Evolutionary conservation across 1,140 invertebrate genomes (phyloP).

Genomic region (Aphelinus atriplicis): DNA sequence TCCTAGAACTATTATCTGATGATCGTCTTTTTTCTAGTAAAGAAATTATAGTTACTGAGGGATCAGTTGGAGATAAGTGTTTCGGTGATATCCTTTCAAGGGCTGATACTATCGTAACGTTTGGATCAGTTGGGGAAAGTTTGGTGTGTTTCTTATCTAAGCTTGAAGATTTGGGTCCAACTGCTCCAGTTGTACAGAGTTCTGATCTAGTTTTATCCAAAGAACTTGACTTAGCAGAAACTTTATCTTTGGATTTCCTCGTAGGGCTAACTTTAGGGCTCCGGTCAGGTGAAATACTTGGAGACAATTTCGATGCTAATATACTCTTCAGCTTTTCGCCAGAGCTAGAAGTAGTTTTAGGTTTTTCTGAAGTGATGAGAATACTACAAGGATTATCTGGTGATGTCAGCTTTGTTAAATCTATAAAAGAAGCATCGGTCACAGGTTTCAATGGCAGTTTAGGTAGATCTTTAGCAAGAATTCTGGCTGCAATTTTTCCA

Average conservation of each 20-base stretch:
- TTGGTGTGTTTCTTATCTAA: slow-evolving; percentile 57
- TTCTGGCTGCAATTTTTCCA: slow-evolving; percentile 40
- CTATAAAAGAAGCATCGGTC: slow-evolving; percentile 66
- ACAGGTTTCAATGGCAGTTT: slow-evolving; percentile 61
- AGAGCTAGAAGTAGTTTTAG: slow-evolving; percentile 55
- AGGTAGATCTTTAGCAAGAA: slow-evolving; percentile 54
- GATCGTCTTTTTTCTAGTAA: slow-evolving; percentile 57
- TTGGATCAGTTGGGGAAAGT: slow-evolving; percentile 54
- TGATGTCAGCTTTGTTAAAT: slow-evolving; percentile 57
- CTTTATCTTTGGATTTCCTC: slow-evolving; percentile 41
- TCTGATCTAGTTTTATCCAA: slow-evolving; percentile 55
- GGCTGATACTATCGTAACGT: slow-evolving; percentile 54
- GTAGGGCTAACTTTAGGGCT: slow-evolving; percentile 38
- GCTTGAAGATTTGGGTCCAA: slow-evolving; percentile 50
- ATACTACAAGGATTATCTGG: slow-evolving; percentile 48
- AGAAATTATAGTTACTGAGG: slow-evolving; percentile 58
- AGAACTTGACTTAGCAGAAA: slow-evolving; percentile 51
- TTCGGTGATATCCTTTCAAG: slow-evolving; percentile 48
- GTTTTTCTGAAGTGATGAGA: slow-evolving; percentile 54
- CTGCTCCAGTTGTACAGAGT: slow-evolving; percentile 35
- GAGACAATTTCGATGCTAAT: slow-evolving; percentile 57
- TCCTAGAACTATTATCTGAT: slow-evolving; percentile 45
- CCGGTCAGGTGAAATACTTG: slow-evolving; percentile 49
- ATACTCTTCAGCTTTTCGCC: slow-evolving; percentile 55
- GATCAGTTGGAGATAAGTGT: slow-evolving; percentile 53